These are phyloP conservation scores for Epinephelus malabaricus DNA, from an alignment of 2,797 vertebrate species.

Conservation along the genomic window DNA sequence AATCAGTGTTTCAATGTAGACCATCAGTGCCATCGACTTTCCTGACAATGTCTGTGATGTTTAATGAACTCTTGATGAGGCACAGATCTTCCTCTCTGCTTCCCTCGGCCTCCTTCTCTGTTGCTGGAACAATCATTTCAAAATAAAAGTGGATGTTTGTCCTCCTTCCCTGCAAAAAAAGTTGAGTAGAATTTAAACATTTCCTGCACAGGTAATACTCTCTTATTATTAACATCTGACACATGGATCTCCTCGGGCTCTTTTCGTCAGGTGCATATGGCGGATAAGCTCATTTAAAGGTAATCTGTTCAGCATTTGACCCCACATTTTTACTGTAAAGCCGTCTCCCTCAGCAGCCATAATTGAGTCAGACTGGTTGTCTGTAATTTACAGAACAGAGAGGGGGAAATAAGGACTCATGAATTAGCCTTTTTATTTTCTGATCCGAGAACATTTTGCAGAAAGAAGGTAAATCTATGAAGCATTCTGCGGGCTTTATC, in stretches of 20 bases:
- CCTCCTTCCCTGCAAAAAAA: background rate
- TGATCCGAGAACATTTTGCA: constrained; percentile 57
- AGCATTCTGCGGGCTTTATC: constrained; percentile 53
- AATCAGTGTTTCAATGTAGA: constrained; percentile 30
- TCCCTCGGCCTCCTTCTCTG: background rate
- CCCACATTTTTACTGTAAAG: constrained; percentile 31
- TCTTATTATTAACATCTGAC: constrained; percentile 12
- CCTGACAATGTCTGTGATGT: constrained; percentile 30
- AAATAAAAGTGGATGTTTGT: background rate
- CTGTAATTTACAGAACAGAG: constrained; percentile 57
- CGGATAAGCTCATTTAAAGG: constrained; percentile 43
- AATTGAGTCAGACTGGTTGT: constrained; percentile 50
- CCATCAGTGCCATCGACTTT: constrained; percentile 39
- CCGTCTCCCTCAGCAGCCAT: constrained; percentile 35
- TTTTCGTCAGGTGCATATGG: constrained; percentile 23
- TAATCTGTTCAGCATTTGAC: constrained; percentile 51
- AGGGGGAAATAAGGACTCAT: constrained; percentile 46
- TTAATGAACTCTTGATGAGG: constrained; percentile 52
- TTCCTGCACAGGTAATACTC: background rate
- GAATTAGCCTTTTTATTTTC: constrained; percentile 63
- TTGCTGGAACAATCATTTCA: constrained; percentile 4
- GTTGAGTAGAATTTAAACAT: background rate
- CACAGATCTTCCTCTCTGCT: background rate
- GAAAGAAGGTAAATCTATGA: constrained; percentile 56
- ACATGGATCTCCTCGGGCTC: constrained; percentile 10